Base-by-base conservation (phyloP, 2,888 invertebrate species). In the Agonopterix subpropinquella region DNA sequence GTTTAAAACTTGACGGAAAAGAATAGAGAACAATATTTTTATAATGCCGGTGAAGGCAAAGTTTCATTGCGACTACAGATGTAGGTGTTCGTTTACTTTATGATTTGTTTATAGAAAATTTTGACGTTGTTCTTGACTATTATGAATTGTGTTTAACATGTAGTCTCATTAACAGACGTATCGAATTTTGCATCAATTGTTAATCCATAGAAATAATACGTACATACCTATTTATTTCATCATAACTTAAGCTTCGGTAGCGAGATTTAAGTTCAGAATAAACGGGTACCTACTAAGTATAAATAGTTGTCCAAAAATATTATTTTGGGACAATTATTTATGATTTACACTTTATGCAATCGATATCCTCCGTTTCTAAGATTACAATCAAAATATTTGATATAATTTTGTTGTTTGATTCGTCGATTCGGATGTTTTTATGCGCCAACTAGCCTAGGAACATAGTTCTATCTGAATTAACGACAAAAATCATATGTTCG, bases 41-140 rank as follows among this genome's bases (percentile, higher is more conserved):
- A 53, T 28, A 28, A 47, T 48, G 50, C 51, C 53, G 56, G 54
- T 56, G 54, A 51, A 49, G 46, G 54, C 50, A 53, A 10, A 51
- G 53, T 56, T 59, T 54, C 57, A 55, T 56, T 53, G 57, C 57
- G 53, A 59, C 54, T 57, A 53, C 57, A 54, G 51, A 56, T 58
- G 67, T 69, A 63, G 65, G 28, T 28, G 28, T 61, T 62, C 55
- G 61, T 73, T 70, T 74, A 70, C 68, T 72, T 65, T 75, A 74
- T 73, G 70, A 70, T 71, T 70, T 80, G 77, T 80, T 82, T 79
- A 61, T 73, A 69, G 53, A 61, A 62, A 60, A 65, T 72, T 71
- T 72, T 79, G 78, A 81, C 77, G 67, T 76, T 77, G 63, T 77
- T 75, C 73, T 65, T 72, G 73, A 80, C 70, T 78, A 73, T 71